Conservation (phyloP, 2,113 vertebrate species). For the Alethe castanea region DNA sequence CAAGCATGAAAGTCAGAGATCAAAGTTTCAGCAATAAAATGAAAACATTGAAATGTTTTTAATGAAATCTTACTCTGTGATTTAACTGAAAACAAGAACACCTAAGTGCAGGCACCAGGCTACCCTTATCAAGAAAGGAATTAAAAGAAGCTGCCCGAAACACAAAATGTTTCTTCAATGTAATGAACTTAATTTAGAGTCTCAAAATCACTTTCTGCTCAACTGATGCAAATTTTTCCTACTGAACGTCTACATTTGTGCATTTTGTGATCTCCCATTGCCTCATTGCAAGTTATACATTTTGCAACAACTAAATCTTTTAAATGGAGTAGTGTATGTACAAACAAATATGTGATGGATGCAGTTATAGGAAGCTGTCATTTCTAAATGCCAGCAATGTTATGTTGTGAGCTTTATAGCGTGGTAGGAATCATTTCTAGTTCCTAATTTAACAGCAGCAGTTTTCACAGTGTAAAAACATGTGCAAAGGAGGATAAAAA, state of each 20-base stretch:
- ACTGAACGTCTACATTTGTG: neutral
- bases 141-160: neutral
- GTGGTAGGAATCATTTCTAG: neutral
- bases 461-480: neutral
- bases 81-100: conserved; percentile 41
- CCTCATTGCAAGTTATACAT: neutral
- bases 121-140: neutral
- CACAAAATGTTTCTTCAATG: neutral
- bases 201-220: neutral
- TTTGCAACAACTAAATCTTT: neutral
- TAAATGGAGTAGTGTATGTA: neutral
- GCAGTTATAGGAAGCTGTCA: neutral
- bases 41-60: conserved; percentile 31
- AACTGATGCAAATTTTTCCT: neutral
- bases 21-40: conserved; percentile 41
- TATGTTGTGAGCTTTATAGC: neutral
- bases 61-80: conserved; percentile 7
- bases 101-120: neutral
- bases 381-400: neutral
- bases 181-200: neutral
- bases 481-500: neutral
- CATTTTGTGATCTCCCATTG: neutral
- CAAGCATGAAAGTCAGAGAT: neutral
- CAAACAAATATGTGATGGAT: neutral
- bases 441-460: neutral